A percentile compares a stretch with the other conserved stretches of the same genome.
These are phyloP conservation scores for Halocynthia roretzi DNA, from an alignment of 23 tunicate species.

Conservation along the genomic window DNA sequence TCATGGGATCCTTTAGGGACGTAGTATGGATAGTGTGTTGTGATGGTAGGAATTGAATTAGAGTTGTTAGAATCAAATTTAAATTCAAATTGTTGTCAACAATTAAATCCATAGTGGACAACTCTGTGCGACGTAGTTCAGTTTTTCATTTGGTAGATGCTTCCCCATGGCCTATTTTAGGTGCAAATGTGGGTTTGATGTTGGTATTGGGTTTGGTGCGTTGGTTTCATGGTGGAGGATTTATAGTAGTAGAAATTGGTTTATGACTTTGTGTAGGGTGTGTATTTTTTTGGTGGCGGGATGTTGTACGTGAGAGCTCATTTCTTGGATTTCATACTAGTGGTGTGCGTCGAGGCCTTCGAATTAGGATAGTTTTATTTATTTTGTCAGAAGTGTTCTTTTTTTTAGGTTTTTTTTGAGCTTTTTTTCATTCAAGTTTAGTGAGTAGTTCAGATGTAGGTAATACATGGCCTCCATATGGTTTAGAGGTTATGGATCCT, in stretches of 20 bases:
- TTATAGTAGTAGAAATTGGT: not conserved
- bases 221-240: not conserved
- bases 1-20: too few relatives aligned
- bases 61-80: too few relatives aligned
- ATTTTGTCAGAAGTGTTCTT: conserved; percentile 20
- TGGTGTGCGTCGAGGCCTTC: not conserved
- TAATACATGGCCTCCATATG: conserved; percentile 11
- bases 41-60: too few relatives aligned
- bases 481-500: conserved; percentile 2
- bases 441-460: not conserved
- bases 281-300: conserved; percentile 13
- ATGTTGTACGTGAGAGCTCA: conserved; percentile 13
- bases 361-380: not conserved
- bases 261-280: not conserved
- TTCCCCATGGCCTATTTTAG: conserved; percentile 21
- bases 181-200: not conserved
- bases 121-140: not conserved
- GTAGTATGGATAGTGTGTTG: too few relatives aligned
- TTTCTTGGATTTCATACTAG: conserved; percentile 11
- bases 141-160: conserved; percentile 21
- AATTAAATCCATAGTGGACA: too few relatives aligned
- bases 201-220: not conserved
- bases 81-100: too few relatives aligned
- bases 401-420: conserved; percentile 27
- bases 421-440: conserved; percentile 32